Conservation (phyloP, 2,113 vertebrate species). For the Odocoileus virginianus region DNA sequence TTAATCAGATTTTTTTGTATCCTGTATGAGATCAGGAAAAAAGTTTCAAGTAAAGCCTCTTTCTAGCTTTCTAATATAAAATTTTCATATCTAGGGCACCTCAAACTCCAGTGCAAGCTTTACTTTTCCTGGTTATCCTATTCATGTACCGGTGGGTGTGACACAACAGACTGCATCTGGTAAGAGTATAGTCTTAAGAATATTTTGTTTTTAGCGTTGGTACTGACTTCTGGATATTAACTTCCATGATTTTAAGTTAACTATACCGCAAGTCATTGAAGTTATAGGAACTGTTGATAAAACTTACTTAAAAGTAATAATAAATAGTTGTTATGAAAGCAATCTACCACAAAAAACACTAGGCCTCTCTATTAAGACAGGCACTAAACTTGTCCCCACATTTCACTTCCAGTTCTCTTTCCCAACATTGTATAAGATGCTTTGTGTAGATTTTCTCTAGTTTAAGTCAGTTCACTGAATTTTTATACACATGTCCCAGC, state of each 20-base stretch:
- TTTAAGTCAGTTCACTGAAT: neutral
- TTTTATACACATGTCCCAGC: neutral
- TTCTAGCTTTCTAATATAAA: neutral
- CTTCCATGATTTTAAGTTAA: neutral
- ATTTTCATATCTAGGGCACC: slow-evolving; percentile 79
- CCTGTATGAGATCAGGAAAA: neutral
- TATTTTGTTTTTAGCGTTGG: neutral
- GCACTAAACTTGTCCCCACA: neutral
- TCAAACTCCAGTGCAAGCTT: slow-evolving; percentile 81
- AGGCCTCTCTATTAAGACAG: neutral
- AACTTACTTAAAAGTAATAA: neutral
- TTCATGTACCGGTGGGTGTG: slow-evolving; percentile 93
- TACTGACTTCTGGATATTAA: neutral
- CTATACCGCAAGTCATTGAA: neutral
- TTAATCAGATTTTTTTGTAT: slow-evolving; percentile 38
- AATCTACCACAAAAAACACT: neutral
- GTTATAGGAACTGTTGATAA: neutral
- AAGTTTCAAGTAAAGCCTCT: neutral
- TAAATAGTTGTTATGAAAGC: neutral
- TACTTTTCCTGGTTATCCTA: slow-evolving; percentile 87
- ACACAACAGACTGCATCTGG: slow-evolving; percentile 92
- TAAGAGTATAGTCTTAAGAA: slow-evolving; percentile 69
- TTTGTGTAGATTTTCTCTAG: slow-evolving; percentile 19
- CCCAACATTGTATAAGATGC: neutral
- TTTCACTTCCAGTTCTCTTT: neutral